Base-by-base conservation (phyloP, 1,140 invertebrate genomes). In the Drosophila arizonae region DNA sequence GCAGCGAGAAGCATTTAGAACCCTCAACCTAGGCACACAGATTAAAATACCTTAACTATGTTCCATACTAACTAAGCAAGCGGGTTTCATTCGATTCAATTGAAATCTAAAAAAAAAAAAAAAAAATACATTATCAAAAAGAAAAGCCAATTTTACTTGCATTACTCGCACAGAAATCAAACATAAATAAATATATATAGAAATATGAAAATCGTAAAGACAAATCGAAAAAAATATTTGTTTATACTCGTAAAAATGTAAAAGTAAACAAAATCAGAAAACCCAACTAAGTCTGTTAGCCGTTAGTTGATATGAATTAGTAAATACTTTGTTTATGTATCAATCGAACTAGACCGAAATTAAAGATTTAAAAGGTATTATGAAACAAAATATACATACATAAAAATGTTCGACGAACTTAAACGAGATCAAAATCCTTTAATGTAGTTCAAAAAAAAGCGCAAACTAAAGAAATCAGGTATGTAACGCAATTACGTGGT, bases 221-320 rank as follows among this genome's bases (percentile, higher is more conserved):
- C 1, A 24, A 24, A 24, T 24, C 21, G 21, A 24, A 24, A 46
- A 54, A 57, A 57, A 15, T 66, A 65, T 46, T 62, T 69, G 30
- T 62, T 56, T 69, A 46, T 57, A 45, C 33, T 54, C 58, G 41
- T 56, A 50, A 48, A 69, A 48, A 50, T 60, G 17, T 56, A 45
- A n/a, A 58, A 58, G 54, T 9, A 55, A 62, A 54, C n/a, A 71
- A 77, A 77, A 64, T 39, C 36, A 11, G 36, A 39, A 39, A 39
- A 13, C 36, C 62, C 60, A 81, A 85, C 81, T 80, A 86, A 86
- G 82, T 87, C 82, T 87, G 82, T 87, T 86, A 82, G 84, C 63
- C 58, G 69, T 82, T 87, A 87, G 72, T 71, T 66, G 64, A 79
- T 71, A 79, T 70, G 79, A 72, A 77, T 72, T 79, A 87, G 76